phyloP scores from a whole-genome alignment of 1,140 invertebrate genomes.

The Macrocentrus cingulum region DNA sequence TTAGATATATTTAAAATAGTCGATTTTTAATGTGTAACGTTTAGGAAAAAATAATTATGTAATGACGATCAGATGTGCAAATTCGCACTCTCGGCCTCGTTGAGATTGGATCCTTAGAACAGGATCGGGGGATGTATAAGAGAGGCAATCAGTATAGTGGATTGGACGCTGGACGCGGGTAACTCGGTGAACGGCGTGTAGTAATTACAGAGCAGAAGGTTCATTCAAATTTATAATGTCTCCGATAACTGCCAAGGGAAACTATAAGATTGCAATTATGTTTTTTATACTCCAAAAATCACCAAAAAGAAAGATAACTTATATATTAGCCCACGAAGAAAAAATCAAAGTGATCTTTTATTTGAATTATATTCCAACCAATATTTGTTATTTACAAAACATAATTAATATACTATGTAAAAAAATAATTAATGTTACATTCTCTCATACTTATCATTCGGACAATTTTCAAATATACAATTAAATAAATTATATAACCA shows the following conservation, averaged over 20 bases:
- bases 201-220: slow-evolving; percentile 35
- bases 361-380: no score
- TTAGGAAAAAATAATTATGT: slow-evolving; percentile 1
- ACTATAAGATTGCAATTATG: no score
- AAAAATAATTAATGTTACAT: no score
- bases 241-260: slow-evolving; percentile 33
- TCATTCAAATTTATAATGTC: slow-evolving; percentile 42
- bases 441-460: no score
- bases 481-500: slow-evolving; percentile 29
- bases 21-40: no score
- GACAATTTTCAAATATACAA: slow-evolving; percentile 1
- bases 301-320: slow-evolving; percentile 1
- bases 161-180: slow-evolving; percentile 3
- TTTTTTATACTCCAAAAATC: slow-evolving; percentile 9
- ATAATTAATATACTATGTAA: no score
- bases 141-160: slow-evolving; percentile 10
- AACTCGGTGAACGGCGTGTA: slow-evolving; percentile 26
- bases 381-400: no score
- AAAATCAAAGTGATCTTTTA: no score
- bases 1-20: no score
- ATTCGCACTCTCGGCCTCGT: slow-evolving; percentile 6
- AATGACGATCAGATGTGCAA: slow-evolving; percentile 13
- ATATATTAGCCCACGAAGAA: no score
- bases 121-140: slow-evolving; percentile 8
- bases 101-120: slow-evolving; percentile 16